Percentiles rank a stretch among this genome's conserved stretches.
These are phyloP conservation scores for Aporophyla nigra DNA, from an alignment of 2,888 invertebrate genomes.

Conservation along the genomic window DNA sequence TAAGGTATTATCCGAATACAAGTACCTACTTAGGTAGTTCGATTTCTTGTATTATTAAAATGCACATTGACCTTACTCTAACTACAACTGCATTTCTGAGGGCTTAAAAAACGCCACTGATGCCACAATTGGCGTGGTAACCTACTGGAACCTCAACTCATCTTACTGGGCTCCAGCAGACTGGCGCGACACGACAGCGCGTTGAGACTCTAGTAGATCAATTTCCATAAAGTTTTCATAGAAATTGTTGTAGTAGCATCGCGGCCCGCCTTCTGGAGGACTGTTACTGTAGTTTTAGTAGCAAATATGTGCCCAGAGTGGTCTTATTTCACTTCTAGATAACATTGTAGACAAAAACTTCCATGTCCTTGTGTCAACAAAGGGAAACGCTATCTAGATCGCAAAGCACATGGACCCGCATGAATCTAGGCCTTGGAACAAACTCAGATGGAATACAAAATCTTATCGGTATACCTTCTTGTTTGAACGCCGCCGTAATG, in stretches of 20 bases:
- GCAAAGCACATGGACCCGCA: not conserved
- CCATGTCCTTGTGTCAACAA: conserved; percentile 10
- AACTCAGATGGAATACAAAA: not conserved
- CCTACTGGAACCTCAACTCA: no score
- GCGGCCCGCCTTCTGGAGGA: no score
- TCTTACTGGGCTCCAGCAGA: not conserved
- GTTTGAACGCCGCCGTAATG: no score
- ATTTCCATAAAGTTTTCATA: no score
- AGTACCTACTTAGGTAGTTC: not conserved
- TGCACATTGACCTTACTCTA: not conserved
- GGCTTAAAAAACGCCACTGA: not conserved
- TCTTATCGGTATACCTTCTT: no score
- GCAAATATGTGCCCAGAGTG: not conserved
- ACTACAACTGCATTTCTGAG: not conserved
- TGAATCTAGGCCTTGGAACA: not conserved
- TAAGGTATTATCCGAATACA: not conserved
- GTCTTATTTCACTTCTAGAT: conserved; percentile 22
- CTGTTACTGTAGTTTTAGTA: no score
- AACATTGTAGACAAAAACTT: conserved; percentile 1
- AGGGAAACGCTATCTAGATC: not conserved
- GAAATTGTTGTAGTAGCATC: no score
- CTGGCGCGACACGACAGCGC: no score
- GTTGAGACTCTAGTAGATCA: no score
- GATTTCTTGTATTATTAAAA: conserved; percentile 4
- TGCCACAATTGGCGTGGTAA: no score